phyloP scores from a whole-genome alignment of 2,797 vertebrate species.

The Poecilia wingei region DNA sequence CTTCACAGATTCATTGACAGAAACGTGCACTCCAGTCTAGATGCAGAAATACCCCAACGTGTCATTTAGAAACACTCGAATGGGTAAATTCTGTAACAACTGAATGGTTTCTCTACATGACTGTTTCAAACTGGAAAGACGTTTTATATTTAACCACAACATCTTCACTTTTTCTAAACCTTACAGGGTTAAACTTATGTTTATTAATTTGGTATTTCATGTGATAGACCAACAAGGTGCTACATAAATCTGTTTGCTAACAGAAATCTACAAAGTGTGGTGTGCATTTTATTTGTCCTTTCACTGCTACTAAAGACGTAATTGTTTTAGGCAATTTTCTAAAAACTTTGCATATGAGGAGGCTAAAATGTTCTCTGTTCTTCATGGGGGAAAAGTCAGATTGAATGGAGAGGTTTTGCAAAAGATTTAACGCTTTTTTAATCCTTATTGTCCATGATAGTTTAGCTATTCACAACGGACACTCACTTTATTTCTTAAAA shows the following conservation, averaged over 20 bases:
- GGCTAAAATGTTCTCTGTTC: not conserved
- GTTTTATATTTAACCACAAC: not conserved
- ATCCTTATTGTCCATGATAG: not conserved
- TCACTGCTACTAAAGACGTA: not conserved
- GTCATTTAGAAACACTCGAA: conserved; percentile 5
- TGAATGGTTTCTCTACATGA: not conserved
- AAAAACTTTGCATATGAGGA: not conserved
- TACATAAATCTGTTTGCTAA: not conserved
- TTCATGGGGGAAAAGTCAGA: not conserved
- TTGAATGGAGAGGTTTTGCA: not conserved
- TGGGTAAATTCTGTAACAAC: conserved; percentile 7
- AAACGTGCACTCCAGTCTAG: not conserved
- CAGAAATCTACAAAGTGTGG: not conserved
- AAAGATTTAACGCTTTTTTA: not conserved
- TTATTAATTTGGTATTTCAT: not conserved
- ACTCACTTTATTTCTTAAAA: not conserved
- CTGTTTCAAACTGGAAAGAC: not conserved
- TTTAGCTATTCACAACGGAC: not conserved
- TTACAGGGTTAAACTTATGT: not conserved
- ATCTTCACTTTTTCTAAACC: not conserved
- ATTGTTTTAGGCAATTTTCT: not conserved
- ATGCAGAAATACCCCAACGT: conserved; percentile 2
- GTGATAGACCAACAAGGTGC: not conserved
- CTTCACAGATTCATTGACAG: not conserved
- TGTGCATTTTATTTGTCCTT: not conserved